Conservation (phyloP, 2,888 invertebrate genomes). For the Antheraea assamensis region DNA sequence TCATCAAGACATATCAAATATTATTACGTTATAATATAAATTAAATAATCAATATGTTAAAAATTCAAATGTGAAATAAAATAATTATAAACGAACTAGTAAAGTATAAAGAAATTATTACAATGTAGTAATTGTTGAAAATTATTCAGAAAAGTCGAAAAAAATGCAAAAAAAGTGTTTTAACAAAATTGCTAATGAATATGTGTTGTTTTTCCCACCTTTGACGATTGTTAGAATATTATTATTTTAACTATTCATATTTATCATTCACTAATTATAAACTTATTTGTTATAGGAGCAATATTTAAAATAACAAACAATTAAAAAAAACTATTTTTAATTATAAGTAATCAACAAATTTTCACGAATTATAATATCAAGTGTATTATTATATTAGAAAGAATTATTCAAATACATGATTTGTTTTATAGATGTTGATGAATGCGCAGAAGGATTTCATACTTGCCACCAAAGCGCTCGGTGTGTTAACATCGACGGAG, state of each 20-base stretch:
- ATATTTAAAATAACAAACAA: background rate
- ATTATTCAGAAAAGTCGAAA: too few relatives aligned
- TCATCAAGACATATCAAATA: too few relatives aligned
- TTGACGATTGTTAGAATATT: background rate
- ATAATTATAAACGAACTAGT: too few relatives aligned
- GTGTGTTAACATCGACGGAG: slow-evolving; percentile 91
- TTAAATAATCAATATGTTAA: too few relatives aligned
- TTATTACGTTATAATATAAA: too few relatives aligned
- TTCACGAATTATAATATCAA: background rate
- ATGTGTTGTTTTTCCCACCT: background rate
- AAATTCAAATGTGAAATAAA: too few relatives aligned
- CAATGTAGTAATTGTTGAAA: too few relatives aligned
- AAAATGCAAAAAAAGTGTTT: too few relatives aligned
- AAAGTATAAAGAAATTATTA: too few relatives aligned
- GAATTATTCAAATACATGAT: background rate
- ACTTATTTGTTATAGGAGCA: background rate
- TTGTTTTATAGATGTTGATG: slow-evolving; percentile 87
- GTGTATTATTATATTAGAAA: too few relatives aligned
- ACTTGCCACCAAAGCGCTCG: slow-evolving; percentile 90
- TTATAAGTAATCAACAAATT: background rate
- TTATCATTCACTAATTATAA: background rate
- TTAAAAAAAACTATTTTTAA: background rate
- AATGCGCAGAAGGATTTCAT: slow-evolving; percentile 89
- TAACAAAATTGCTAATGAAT: background rate
- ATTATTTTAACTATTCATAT: background rate